Conservation (phyloP, 2,113 vertebrate genomes). For the Bubo blakistoni region DNA sequence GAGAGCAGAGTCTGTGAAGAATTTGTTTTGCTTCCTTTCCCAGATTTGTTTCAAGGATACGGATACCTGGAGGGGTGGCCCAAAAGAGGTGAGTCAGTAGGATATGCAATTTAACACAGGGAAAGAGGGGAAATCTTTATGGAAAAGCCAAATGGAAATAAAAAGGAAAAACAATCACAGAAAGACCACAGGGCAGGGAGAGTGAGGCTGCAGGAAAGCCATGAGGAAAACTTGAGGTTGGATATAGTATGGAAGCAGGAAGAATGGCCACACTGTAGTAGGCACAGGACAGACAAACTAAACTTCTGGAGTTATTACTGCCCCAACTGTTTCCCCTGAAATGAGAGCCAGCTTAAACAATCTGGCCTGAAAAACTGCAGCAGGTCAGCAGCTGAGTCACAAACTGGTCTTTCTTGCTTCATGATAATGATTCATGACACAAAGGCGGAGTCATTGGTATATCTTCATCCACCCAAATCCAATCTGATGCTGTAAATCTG, state of each 20-base stretch:
- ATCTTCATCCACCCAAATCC: background rate
- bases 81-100: background rate
- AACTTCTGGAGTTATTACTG: background rate
- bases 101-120: background rate
- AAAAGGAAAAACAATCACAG: background rate
- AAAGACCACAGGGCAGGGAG: background rate
- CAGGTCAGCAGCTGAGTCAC: background rate
- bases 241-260: background rate
- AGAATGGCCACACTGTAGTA: background rate
- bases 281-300: background rate
- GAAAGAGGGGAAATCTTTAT: background rate
- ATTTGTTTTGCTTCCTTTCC: background rate
- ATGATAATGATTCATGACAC: background rate
- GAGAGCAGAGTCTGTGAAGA: accelerated
- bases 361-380: background rate
- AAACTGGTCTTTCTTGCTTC: background rate
- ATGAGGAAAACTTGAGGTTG: background rate
- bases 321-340: background rate
- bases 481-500: background rate
- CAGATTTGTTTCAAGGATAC: background rate
- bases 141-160: background rate
- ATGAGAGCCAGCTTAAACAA: background rate
- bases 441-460: background rate
- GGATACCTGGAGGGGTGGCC: background rate
- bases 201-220: background rate